Conservation (phyloP, 1,140 invertebrate species). For the Drosophila kurseongensis region DNA sequence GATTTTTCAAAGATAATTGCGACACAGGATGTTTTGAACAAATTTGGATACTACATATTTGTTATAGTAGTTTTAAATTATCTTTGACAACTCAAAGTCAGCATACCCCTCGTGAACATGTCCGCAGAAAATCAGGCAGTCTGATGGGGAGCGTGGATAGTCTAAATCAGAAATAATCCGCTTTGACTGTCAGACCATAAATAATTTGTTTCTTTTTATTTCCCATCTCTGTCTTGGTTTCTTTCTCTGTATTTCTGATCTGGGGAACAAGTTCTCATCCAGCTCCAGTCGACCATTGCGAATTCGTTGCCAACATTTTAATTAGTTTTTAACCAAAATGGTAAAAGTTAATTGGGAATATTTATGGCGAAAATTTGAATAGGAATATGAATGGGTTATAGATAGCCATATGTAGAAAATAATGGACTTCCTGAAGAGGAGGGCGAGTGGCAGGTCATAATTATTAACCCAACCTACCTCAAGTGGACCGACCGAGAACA, state of each 20-base stretch:
- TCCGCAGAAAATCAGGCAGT: constrained; percentile 26
- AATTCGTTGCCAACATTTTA: constrained; percentile 60
- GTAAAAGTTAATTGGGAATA: constrained; percentile 47
- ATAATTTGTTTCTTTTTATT: constrained; percentile 47
- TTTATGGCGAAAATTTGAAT: constrained; percentile 40
- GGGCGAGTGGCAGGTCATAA: background rate
- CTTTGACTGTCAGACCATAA: constrained; percentile 63
- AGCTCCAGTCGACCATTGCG: constrained; percentile 30
- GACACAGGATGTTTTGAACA: background rate
- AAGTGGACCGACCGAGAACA: constrained; percentile 23
- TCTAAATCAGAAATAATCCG: constrained; percentile 74
- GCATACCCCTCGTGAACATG: constrained; percentile 15
- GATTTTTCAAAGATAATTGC: background rate
- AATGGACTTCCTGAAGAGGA: constrained; percentile 29
- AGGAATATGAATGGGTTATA: constrained; percentile 16
- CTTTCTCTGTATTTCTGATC: constrained; percentile 38
- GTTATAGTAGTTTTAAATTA: background rate
- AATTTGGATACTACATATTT: background rate
- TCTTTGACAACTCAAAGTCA: background rate
- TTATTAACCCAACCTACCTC: constrained; percentile 52
- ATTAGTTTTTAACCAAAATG: constrained; percentile 65
- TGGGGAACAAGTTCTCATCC: constrained; percentile 49
- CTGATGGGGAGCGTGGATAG: constrained; percentile 56
- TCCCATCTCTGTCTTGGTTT: constrained; percentile 17
- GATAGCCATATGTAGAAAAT: constrained; percentile 32